A percentile compares a stretch with the other conserved stretches of the same genome.
Evolutionary conservation across 2,797 vertebrate species (phyloP).

Genomic region (Okamejei kenojei): DNA sequence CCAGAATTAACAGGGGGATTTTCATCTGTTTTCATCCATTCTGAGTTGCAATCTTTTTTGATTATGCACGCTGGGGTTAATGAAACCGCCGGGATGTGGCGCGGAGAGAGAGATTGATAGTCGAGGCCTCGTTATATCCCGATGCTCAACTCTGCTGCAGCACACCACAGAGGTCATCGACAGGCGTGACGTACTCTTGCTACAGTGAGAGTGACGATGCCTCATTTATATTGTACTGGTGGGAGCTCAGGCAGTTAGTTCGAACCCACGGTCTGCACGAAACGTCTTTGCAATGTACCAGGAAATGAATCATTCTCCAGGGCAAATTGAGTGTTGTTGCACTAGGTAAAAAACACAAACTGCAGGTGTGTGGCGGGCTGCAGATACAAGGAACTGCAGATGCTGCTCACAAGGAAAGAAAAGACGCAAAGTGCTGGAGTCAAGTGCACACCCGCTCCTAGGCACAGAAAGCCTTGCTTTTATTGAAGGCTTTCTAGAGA

Average conservation of each 20-base stretch:
- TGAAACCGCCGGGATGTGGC: constrained; percentile 12
- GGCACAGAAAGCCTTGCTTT: too few species aligned
- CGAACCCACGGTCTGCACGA: neutral
- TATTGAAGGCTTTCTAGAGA: too few species aligned
- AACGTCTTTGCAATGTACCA: neutral
- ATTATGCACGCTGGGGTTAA: neutral
- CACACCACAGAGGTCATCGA: constrained; percentile 2
- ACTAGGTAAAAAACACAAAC: too few species aligned
- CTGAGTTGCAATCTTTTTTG: neutral
- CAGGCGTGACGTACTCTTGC: neutral
- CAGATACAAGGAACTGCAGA: too few species aligned
- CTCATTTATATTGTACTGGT: constrained; percentile 11
- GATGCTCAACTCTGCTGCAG: neutral
- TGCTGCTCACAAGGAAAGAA: too few species aligned
- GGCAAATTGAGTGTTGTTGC: too few species aligned
- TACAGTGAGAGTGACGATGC: neutral
- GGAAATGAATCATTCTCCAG: neutral
- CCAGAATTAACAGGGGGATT: neutral
- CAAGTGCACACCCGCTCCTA: too few species aligned
- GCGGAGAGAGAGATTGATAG: neutral
- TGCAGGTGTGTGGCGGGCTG: too few species aligned
- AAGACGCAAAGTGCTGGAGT: too few species aligned
- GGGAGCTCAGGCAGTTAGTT: neutral
- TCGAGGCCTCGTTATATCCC: neutral
- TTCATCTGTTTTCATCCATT: neutral